Evolutionary conservation across 2,113 vertebrate genomes (phyloP).

Genomic region (Nematolebias whitei): DNA sequence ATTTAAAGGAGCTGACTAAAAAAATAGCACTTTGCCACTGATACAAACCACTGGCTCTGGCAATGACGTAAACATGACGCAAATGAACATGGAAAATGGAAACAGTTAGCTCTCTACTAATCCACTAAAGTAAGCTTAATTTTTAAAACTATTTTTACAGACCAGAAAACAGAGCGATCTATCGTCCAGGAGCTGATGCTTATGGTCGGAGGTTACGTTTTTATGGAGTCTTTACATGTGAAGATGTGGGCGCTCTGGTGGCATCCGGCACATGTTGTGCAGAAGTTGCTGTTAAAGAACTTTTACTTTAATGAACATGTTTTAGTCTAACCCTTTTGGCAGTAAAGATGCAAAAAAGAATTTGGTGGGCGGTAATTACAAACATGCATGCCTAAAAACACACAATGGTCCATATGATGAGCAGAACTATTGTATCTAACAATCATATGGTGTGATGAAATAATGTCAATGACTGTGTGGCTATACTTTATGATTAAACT

Average conservation of each 20-base stretch:
- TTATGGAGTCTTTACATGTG: slow-evolving; percentile 32
- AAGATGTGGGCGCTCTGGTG: slow-evolving; percentile 38
- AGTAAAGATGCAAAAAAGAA: slow-evolving; percentile 19
- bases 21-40: slow-evolving; percentile 29
- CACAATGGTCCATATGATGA: slow-evolving; percentile 30
- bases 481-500: neutral
- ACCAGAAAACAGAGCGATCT: slow-evolving; percentile 18
- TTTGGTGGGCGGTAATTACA: slow-evolving; percentile 23
- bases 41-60: slow-evolving; percentile 35
- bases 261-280: slow-evolving; percentile 46
- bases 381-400: slow-evolving; percentile 5
- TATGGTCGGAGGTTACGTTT: slow-evolving; percentile 21
- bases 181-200: slow-evolving; percentile 34
- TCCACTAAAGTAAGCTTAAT: slow-evolving; percentile 13
- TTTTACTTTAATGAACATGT: slow-evolving; percentile 41
- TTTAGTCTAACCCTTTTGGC: slow-evolving; percentile 17
- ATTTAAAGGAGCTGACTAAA: slow-evolving; percentile 29
- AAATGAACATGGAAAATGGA: slow-evolving; percentile 32
- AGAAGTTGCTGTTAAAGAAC: slow-evolving; percentile 22
- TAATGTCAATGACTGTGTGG: too few relatives aligned
- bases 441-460: slow-evolving; percentile 4
- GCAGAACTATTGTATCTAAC: slow-evolving; percentile 16
- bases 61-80: slow-evolving; percentile 11
- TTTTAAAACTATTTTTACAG: slow-evolving; percentile 23
- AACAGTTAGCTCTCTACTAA: slow-evolving; percentile 19